Base-by-base conservation (phyloP, 2,113 vertebrate species). In the Sylvilagus bachmani region DNA sequence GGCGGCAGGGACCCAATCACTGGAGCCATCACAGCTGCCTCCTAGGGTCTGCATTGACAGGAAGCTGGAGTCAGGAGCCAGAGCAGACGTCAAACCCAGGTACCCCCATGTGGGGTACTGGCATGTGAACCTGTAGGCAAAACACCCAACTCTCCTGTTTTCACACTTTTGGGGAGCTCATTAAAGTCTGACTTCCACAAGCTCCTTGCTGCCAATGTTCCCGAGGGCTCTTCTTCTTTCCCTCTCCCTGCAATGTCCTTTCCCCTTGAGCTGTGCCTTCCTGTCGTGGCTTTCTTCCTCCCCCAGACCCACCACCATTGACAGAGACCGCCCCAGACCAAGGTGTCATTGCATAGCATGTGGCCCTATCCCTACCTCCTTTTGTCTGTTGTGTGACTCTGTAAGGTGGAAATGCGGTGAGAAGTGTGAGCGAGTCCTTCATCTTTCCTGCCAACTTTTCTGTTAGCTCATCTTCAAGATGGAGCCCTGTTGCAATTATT, bases 401-500 rank as follows among this genome's bases (percentile, higher is more conserved):
- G 8, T 55, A 86, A 71, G 70, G 86, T 66, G 29, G 90, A 93
- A 93, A 13, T 5, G 8, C 82, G n/a, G 25, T 88, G 13, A 82
- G 31, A 86, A 82, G 89, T 79, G 17, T 19, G 83, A 71, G 22
- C 24, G 17, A 83, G 77, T 69, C 2, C 10, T 77, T 91, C 75
- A 17, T 91, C 75, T 86, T 89, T 33, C 73, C 81, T 66, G 62
- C 36, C 1, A 73, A 79, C 58, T 80, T 89, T 90, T 91, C 75
- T 62, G 10, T 90, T 92, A 44, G 29, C 55, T 84, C 53, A 71
- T 58, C 19, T 58, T 58, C 55, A 58, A 58, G 55, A 58, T 19
- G 19, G 55, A 17, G 19, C 4, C 19, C 19, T 14, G 55, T 58
- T 58, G 55, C 55, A 58, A 17, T 58, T 58, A 58, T 16, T 58